A percentile compares a stretch with the other conserved stretches of the same genome.
These are phyloP conservation scores for Genyomyrus donnyi DNA, from an alignment of 2,113 vertebrate genomes.

Conservation along the genomic window DNA sequence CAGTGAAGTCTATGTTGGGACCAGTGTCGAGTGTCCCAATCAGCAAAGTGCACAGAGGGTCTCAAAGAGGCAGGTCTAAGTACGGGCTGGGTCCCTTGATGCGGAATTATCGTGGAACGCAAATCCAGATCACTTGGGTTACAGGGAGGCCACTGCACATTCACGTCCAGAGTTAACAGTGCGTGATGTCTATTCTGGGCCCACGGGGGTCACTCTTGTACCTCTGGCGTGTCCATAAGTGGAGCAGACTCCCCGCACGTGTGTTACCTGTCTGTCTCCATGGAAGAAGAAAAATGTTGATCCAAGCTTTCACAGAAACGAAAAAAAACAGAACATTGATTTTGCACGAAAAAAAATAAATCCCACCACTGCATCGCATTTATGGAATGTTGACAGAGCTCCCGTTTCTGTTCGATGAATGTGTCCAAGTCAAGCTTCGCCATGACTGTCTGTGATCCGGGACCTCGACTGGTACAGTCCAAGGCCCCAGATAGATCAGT, in stretches of 20 bases:
- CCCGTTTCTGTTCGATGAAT: neutral
- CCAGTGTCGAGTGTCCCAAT: neutral
- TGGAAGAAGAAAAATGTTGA: neutral
- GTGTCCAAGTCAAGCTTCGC: neutral
- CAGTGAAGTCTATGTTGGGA: neutral
- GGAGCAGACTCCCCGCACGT: neutral
- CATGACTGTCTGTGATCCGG: neutral
- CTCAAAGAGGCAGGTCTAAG: neutral
- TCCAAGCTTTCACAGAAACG: neutral
- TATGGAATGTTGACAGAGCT: neutral
- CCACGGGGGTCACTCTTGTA: neutral
- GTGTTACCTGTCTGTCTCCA: neutral
- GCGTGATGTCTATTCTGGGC: neutral
- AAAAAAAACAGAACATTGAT: neutral
- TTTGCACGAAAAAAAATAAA: neutral
- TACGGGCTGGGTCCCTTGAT: neutral
- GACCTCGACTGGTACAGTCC: neutral
- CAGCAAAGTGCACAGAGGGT: neutral
- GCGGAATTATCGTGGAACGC: neutral
- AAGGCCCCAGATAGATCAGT: neutral
- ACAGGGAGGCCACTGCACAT: conserved; percentile 20
- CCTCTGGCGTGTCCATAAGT: neutral
- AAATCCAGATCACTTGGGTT: conserved; percentile 1
- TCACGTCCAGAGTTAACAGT: conserved; percentile 17
- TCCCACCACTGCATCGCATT: neutral